A percentile compares a stretch with the other conserved stretches of the same genome.
Evolutionary conservation across 1,140 invertebrate genomes (phyloP).

Genomic region (Eumaeus atala): DNA sequence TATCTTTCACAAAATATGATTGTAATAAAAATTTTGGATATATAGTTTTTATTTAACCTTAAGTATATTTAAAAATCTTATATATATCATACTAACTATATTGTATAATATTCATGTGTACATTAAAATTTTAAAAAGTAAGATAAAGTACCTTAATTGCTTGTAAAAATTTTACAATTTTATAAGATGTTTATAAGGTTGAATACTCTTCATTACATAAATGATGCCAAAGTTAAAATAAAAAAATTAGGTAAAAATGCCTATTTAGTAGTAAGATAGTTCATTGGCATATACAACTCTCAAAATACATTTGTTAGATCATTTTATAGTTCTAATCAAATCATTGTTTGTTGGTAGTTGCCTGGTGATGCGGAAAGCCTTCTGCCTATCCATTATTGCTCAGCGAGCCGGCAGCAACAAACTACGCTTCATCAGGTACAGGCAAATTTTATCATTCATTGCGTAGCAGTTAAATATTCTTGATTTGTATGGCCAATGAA

Average conservation of each 20-base stretch:
- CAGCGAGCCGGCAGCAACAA: conserved; percentile 75
- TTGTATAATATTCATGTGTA: too few species aligned
- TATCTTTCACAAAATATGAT: too few species aligned
- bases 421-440: conserved; percentile 74
- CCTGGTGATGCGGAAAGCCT: conserved; percentile 76
- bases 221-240: background rate
- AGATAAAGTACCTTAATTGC: too few species aligned
- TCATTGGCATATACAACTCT: conserved; percentile 60
- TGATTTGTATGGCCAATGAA: conserved; percentile 62
- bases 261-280: conserved; percentile 30
- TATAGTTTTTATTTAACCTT: too few species aligned
- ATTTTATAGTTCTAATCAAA: conserved; percentile 56
- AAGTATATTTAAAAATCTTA: too few species aligned
- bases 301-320: conserved; percentile 12
- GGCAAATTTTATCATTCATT: conserved; percentile 60
- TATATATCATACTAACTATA: too few species aligned
- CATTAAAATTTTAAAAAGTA: too few species aligned
- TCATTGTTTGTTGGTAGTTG: conserved; percentile 75
- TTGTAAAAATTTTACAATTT: too few species aligned
- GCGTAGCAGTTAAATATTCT: conserved; percentile 27
- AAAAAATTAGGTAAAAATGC: too few species aligned
- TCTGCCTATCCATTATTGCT: conserved; percentile 76
- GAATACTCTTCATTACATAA: too few species aligned
- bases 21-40: too few species aligned
- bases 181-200: too few species aligned